Conservation (phyloP, 92 coral and sea anemone species). For the Porites lobata region DNA sequence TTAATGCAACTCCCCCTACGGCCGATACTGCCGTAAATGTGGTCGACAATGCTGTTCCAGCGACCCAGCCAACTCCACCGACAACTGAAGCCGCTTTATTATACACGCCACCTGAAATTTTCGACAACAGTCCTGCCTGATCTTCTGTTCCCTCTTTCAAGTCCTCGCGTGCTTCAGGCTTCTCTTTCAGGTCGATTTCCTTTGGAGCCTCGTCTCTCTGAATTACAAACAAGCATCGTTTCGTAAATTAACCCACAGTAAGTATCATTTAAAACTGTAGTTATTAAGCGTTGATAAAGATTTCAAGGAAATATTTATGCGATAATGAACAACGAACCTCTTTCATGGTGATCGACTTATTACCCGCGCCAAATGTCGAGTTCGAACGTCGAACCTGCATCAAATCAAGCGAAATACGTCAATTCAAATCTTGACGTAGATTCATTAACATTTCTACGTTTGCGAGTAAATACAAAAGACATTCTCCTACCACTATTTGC, state of each 20-base stretch:
- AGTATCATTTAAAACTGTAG: background rate
- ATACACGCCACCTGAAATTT: slow-evolving; percentile 94
- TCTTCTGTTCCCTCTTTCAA: slow-evolving; percentile 34
- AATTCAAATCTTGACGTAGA: slow-evolving; percentile 39
- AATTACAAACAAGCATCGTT: background rate
- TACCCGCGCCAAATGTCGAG: slow-evolving; percentile 6
- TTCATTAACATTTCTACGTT: background rate
- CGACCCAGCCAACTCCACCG: slow-evolving; percentile 99
- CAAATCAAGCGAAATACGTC: background rate
- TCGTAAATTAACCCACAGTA: background rate
- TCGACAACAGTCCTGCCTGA: slow-evolving; percentile 85
- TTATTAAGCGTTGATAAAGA: slow-evolving; percentile 12
- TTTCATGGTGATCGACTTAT: slow-evolving; percentile 60
- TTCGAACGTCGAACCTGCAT: slow-evolving; percentile 23
- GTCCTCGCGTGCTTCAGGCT: background rate
- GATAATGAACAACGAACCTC: slow-evolving; percentile 59
- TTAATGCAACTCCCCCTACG: slow-evolving; percentile 89
- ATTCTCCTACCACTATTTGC: slow-evolving; percentile 45
- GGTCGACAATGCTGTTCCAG: slow-evolving; percentile 95
- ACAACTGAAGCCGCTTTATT: slow-evolving; percentile 91
- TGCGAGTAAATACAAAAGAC: slow-evolving; percentile 27
- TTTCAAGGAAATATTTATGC: background rate
- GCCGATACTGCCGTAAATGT: slow-evolving; percentile 84
- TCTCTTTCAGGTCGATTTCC: slow-evolving; percentile 25
- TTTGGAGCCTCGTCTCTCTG: slow-evolving; percentile 36